phyloP scores from a whole-genome alignment of 2,888 invertebrate genomes.

The Cynaeus angustus region DNA sequence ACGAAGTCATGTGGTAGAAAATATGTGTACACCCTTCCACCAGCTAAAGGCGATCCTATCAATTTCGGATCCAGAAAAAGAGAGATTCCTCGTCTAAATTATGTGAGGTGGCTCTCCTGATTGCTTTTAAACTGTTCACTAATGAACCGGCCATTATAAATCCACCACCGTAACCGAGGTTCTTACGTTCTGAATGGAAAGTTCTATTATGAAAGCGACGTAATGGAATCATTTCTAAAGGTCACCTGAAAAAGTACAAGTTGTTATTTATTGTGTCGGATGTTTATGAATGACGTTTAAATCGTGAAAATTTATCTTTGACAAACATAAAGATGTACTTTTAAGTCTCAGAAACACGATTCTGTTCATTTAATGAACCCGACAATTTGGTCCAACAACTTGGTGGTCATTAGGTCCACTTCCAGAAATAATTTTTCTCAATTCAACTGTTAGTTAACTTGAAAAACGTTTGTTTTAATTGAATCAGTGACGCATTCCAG shows the following conservation, averaged over 20 bases:
- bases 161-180: constrained; percentile 20
- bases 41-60: no score
- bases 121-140: constrained; percentile 31
- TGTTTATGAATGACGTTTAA: constrained; percentile 16
- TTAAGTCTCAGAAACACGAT: constrained; percentile 1
- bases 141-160: constrained; percentile 30
- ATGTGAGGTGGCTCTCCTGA: no score
- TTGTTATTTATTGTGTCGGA: constrained; percentile 24
- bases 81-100: no score
- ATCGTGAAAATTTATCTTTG: constrained; percentile 17
- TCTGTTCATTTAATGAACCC: constrained; percentile 5
- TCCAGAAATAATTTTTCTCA: neutral
- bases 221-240: constrained; percentile 29
- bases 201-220: constrained; percentile 24
- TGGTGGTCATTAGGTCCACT: neutral
- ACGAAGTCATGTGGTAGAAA: neutral
- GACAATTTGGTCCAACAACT: neutral
- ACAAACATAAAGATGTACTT: constrained; percentile 17
- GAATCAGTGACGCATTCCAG: no score
- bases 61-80: no score
- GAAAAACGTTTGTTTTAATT: no score
- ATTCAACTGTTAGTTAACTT: no score
- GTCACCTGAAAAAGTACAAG: constrained; percentile 19
- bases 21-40: no score
- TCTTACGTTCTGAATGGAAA: constrained; percentile 30